Base-by-base conservation (phyloP, 1,140 invertebrate species). In the Drosophila neocordata region DNA sequence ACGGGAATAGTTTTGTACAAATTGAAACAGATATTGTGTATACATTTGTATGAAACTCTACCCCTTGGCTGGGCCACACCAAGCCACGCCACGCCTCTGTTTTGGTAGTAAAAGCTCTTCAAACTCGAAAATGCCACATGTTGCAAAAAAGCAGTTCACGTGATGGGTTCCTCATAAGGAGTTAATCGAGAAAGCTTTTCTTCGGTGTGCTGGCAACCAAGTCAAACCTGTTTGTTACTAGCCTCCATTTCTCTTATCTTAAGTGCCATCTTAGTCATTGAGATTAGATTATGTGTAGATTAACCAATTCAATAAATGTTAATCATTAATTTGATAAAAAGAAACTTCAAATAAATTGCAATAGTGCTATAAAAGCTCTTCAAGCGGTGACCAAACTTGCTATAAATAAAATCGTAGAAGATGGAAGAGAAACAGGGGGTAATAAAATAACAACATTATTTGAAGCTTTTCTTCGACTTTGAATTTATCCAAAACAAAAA, bases 401-500 rank as follows among this genome's bases (percentile, higher is more conserved):
- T 34, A 60, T 73, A 77, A 68, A 65, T 66, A 41, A 58, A 18
- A 35, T 31, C 2, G 1, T 4, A 20, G 2, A 24, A 1, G 22
- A 24, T 24, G 4, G 2, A 24, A 24, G 22, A 24, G 22, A 24
- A 4, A 24, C 2, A 24, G 22, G 22, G 22, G 22, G 22, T 24
- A 18, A 35, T 6, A 5, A 6, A 6, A 20, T 3, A 65, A 55
- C 24, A 27, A 15, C 13, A 44, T 6, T 59, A 52, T 56, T 64
- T 15, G 65, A 51, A 73, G 70, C 70, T 77, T 73, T 65, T 44
- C 6, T 27, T 35, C 1, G 34, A 53, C 37, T 44, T 67, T 57
- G 15, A 82, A 85, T 87, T 88, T 88, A 88, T 79, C 83, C 83
- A 87, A 77, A 87, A 87, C 83, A 87, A 88, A 87, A 71, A 87